phyloP scores from a whole-genome alignment of 2,888 invertebrate genomes.

The Metacarcinus magister region DNA sequence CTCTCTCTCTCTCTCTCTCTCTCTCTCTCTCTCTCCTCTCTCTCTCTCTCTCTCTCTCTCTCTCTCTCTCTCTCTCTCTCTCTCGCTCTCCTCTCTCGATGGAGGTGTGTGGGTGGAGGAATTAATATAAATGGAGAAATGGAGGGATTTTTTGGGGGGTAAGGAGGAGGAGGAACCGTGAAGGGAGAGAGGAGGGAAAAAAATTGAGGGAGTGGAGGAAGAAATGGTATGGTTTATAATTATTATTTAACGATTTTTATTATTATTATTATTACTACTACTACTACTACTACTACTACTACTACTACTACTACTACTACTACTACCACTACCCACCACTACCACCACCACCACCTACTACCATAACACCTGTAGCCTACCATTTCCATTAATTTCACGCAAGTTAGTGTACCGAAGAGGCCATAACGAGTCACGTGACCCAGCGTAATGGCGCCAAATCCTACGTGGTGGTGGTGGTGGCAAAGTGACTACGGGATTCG shows the following conservation, averaged over 20 bases:
- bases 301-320: slow-evolving; percentile 50
- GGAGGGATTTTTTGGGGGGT: no score
- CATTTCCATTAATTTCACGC: background rate
- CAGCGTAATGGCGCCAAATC: no score
- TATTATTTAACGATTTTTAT: background rate
- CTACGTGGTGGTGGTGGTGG: no score
- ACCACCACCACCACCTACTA: background rate
- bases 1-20: background rate
- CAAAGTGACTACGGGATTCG: no score
- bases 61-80: slow-evolving; percentile 45
- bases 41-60: background rate
- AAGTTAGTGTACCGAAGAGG: no score
- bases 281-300: slow-evolving; percentile 56
- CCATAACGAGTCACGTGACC: no score
- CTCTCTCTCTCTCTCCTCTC: background rate
- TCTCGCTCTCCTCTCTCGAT: background rate
- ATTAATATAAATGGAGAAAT: no score
- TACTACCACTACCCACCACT: background rate
- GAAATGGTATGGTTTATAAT: no score
- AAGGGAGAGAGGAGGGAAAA: no score
- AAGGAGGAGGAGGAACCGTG: no score
- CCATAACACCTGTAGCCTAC: background rate
- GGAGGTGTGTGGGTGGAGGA: no score
- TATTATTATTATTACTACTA: slow-evolving; percentile 47
- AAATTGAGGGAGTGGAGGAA: no score